Conservation (phyloP, 2,888 invertebrate species). For the Morinoia aosen region DNA sequence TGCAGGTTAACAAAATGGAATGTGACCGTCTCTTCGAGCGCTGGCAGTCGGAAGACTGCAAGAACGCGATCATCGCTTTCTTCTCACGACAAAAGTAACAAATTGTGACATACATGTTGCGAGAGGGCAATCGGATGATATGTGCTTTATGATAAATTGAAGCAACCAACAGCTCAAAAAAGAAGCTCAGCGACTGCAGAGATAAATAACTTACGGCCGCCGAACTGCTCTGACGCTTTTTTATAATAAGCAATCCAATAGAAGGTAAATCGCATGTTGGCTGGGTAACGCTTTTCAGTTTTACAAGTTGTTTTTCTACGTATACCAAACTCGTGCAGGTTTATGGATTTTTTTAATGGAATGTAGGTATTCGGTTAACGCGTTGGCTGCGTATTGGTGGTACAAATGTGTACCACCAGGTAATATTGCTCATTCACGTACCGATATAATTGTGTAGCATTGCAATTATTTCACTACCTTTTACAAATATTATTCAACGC, state of each 20-base stretch:
- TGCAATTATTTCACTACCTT: too few relatives aligned
- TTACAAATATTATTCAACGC: too few relatives aligned
- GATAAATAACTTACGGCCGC: neutral
- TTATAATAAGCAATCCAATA: neutral
- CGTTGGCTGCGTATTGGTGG: too few relatives aligned
- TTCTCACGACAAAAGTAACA: slow-evolving; percentile 69
- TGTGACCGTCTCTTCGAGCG: slow-evolving; percentile 78
- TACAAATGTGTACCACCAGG: too few relatives aligned
- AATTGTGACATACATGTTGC: neutral
- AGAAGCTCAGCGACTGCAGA: neutral
- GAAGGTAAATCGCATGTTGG: neutral
- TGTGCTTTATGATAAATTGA: neutral
- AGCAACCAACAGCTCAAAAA: neutral
- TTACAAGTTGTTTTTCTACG: neutral
- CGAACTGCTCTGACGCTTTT: neutral
- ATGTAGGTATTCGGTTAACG: neutral
- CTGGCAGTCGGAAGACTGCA: slow-evolving; percentile 79
- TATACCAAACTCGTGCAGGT: neutral
- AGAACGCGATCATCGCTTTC: slow-evolving; percentile 77
- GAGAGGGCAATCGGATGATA: neutral
- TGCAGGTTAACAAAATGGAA: slow-evolving; percentile 79
- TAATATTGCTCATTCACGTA: too few relatives aligned
- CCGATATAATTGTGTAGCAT: too few relatives aligned
- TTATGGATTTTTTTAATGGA: neutral
- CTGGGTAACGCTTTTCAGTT: neutral